Evolutionary conservation across 2,797 vertebrate species (phyloP).

Genomic region (Margarornis squamiger): DNA sequence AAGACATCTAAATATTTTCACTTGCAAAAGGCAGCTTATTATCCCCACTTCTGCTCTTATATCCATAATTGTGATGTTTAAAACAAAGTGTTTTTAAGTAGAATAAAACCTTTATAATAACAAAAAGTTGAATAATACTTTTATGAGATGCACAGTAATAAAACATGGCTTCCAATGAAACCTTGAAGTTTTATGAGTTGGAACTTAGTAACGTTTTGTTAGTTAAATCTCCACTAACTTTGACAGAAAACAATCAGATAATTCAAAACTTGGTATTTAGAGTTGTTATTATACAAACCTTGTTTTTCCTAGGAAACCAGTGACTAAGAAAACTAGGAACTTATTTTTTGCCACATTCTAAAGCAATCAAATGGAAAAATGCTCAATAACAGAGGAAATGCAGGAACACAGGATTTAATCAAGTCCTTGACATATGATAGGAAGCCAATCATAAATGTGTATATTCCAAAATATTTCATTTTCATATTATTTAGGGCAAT

Average conservation of each 20-base stretch:
- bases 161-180: neutral
- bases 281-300: neutral
- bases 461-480: constrained; percentile 5
- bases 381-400: constrained; percentile 32
- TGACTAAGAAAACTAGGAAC: neutral
- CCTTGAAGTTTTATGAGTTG: neutral
- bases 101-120: neutral
- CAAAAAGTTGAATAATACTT: neutral
- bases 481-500: constrained; percentile 15
- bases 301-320: neutral
- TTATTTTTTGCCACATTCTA: neutral
- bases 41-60: neutral
- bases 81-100: neutral
- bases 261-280: neutral
- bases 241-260: neutral
- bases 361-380: constrained; percentile 9
- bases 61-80: neutral
- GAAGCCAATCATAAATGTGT: neutral
- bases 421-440: constrained; percentile 12
- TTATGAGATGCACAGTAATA: neutral
- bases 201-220: neutral
- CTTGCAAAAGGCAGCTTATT: neutral
- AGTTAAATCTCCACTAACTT: neutral
- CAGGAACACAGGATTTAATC: constrained; percentile 11
- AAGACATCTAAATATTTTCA: neutral